Conservation (phyloP, 2,113 vertebrate genomes). For the Ovis canadensis region DNA sequence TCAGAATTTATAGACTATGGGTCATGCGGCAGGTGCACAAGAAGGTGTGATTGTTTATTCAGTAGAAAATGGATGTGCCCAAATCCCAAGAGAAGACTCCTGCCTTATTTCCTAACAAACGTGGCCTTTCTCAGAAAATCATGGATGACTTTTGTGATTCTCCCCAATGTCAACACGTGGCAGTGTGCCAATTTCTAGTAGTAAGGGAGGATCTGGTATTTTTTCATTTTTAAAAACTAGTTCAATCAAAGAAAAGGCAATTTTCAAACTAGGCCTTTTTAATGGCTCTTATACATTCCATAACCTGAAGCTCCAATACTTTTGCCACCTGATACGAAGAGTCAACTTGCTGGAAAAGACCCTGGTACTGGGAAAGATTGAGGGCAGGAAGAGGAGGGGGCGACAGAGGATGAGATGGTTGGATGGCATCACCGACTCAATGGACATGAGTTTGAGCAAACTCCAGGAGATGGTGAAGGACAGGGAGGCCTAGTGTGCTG, state of each 20-base stretch:
- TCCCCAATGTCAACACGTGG: not conserved
- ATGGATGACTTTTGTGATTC: not conserved
- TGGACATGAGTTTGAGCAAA: not conserved
- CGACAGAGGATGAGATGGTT: not conserved
- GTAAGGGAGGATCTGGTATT: not conserved
- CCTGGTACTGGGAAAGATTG: not conserved
- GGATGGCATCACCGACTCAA: not conserved
- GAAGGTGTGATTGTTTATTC: not conserved
- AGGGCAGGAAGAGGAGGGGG: not conserved
- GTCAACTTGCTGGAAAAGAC: not conserved
- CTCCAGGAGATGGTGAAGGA: not conserved
- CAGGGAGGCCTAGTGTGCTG: not conserved
- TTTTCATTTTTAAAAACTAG: slow-evolving; percentile 23
- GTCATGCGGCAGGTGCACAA: not conserved
- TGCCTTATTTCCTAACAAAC: not conserved
- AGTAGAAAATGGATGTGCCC: rapidly evolving
- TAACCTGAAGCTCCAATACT: not conserved
- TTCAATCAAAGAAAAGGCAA: not conserved
- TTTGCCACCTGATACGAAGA: not conserved
- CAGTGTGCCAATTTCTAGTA: not conserved
- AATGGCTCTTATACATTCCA: not conserved
- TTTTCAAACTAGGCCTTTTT: not conserved
- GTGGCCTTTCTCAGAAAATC: not conserved
- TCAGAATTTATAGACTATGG: not conserved
- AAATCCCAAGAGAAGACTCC: not conserved